phyloP scores from a whole-genome alignment of 2,797 vertebrate species.

The Sphaeramia orbicularis region DNA sequence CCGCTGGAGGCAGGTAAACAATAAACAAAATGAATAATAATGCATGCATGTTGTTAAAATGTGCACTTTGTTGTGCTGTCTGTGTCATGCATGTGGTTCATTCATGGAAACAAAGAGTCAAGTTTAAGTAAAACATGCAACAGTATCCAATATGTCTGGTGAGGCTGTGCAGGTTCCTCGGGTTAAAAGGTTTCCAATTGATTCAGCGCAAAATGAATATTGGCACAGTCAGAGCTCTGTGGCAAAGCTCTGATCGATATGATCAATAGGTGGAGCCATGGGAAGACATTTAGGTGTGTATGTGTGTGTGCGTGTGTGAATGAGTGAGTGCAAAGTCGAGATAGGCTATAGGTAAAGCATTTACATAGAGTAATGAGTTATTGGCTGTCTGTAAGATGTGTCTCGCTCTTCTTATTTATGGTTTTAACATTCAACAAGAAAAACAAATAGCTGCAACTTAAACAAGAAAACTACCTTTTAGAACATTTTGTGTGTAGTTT shows the following conservation, averaged over 20 bases:
- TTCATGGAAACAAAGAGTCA: not conserved
- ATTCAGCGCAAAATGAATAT: constrained; percentile 41
- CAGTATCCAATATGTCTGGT: constrained; percentile 4
- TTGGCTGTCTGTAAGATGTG: constrained; percentile 14
- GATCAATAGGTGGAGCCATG: constrained; percentile 38
- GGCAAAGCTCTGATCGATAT: constrained; percentile 56
- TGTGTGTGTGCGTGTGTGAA: constrained; percentile 5
- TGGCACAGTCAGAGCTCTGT: constrained; percentile 13
- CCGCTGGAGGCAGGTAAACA: too few relatives aligned
- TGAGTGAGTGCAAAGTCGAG: constrained; percentile 17
- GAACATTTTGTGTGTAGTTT: too few relatives aligned
- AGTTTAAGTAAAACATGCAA: not conserved
- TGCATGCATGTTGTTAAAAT: too few relatives aligned
- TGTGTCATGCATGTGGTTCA: too few relatives aligned
- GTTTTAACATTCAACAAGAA: constrained; percentile 10
- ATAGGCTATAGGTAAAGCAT: constrained; percentile 32
- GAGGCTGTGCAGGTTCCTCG: not conserved
- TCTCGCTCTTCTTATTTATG: constrained; percentile 5
- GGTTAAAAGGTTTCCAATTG: constrained; percentile 33
- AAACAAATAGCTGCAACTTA: not conserved
- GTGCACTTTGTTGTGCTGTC: too few relatives aligned
- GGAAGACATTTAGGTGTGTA: constrained; percentile 11
- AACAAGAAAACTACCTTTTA: too few relatives aligned
- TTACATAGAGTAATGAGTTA: constrained; percentile 55
- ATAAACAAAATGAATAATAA: too few relatives aligned